Conservation (phyloP, 2,113 vertebrate genomes). For the Mola mola region DNA sequence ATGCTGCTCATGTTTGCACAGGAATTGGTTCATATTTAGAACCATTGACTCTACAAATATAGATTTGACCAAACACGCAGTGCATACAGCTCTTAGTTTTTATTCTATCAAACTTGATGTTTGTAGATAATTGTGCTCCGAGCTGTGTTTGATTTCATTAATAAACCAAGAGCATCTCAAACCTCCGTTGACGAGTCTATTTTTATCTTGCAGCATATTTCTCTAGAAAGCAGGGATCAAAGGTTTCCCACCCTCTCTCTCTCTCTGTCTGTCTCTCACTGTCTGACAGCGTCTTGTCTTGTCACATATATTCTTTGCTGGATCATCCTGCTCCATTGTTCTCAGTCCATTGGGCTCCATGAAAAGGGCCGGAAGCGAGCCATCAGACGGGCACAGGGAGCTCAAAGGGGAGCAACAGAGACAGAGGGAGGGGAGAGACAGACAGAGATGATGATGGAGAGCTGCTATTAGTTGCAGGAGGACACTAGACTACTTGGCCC, state of each 20-base stretch:
- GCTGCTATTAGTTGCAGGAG: slow-evolving; percentile 75
- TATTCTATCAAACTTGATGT: slow-evolving; percentile 18
- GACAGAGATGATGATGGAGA: slow-evolving; percentile 77
- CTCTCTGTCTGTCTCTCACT: slow-evolving; percentile 33
- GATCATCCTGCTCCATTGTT: slow-evolving; percentile 45
- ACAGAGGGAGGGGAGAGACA: slow-evolving; percentile 50
- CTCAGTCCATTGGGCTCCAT: slow-evolving; percentile 54
- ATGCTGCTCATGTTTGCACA: neutral
- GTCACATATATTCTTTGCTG: slow-evolving; percentile 48
- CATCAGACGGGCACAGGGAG: slow-evolving; percentile 36
- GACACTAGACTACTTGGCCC: slow-evolving; percentile 64
- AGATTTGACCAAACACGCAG: slow-evolving; percentile 21
- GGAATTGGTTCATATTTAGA: slow-evolving; percentile 15
- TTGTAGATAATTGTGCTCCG: slow-evolving; percentile 39
- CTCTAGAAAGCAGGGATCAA: slow-evolving; percentile 39
- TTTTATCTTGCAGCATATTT: slow-evolving; percentile 49
- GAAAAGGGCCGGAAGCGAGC: slow-evolving; percentile 53
- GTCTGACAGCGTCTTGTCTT: slow-evolving; percentile 48
- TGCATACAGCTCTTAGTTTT: slow-evolving; percentile 8
- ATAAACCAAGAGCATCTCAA: slow-evolving; percentile 49
- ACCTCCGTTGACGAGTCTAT: slow-evolving; percentile 42
- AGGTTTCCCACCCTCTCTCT: slow-evolving; percentile 25
- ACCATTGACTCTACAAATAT: slow-evolving; percentile 25
- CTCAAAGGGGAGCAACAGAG: slow-evolving; percentile 54
- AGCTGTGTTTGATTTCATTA: slow-evolving; percentile 52